Percentiles rank a stretch among this genome's conserved stretches.
phyloP scores from a whole-genome alignment of 2,888 invertebrate species.

The Machimus rusticus region DNA sequence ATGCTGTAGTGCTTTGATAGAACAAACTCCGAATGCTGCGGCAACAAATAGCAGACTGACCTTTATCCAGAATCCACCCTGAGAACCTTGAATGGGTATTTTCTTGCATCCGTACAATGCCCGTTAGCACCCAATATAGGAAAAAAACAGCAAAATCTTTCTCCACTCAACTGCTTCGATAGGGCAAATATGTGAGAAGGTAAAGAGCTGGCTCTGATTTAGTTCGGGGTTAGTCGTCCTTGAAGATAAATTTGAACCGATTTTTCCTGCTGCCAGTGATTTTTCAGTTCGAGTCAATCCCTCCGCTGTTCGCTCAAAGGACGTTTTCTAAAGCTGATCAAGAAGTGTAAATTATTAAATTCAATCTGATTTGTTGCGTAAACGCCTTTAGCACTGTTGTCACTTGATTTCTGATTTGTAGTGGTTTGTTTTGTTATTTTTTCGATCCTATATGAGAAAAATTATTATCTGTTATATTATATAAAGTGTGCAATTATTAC shows the following conservation, averaged over 20 bases:
- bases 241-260: conserved; percentile 32
- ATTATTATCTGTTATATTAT: too few species aligned
- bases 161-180: background rate
- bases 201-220: background rate
- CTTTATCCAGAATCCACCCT: background rate
- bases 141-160: background rate
- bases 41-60: background rate
- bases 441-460: too few species aligned
- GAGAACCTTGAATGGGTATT: background rate
- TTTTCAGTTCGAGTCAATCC: conserved; percentile 17
- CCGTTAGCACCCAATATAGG: conserved; percentile 22
- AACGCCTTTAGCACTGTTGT: background rate
- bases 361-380: background rate
- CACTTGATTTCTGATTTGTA: background rate
- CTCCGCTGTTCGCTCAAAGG: background rate
- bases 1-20: background rate
- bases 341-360: conserved; percentile 30
- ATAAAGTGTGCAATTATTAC: too few species aligned
- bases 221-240: background rate
- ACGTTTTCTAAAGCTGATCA: background rate
- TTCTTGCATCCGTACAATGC: background rate
- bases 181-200: conserved; percentile 1
- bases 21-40: background rate
- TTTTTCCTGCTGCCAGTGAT: background rate
- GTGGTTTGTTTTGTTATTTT: too few species aligned